Conservation (phyloP, 2,113 vertebrate species). For the Mixornis gularis region DNA sequence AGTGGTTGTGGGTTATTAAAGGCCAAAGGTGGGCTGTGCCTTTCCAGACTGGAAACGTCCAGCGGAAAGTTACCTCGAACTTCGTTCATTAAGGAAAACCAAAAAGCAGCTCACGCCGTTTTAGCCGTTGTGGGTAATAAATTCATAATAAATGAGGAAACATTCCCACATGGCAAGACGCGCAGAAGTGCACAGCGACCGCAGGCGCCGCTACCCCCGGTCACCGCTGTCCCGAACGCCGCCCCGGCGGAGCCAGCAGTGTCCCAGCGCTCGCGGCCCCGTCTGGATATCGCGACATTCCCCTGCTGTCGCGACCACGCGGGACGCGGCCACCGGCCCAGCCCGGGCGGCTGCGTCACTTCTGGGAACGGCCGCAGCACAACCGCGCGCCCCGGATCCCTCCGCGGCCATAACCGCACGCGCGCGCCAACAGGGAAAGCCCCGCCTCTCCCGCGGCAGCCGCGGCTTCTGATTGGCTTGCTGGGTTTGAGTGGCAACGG, state of each 20-base stretch:
- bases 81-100: fast-evolving
- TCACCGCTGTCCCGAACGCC: no score
- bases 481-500: background rate
- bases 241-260: no score
- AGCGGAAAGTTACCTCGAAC: no score
- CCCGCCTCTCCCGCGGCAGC: background rate
- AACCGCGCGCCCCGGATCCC: background rate
- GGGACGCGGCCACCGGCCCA: fast-evolving
- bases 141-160: fast-evolving
- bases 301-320: no score
- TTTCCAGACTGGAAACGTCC: no score
- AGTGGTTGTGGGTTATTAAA: fast-evolving
- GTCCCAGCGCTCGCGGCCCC: background rate
- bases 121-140: fast-evolving
- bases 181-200: background rate
- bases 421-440: fast-evolving
- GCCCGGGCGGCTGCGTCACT: background rate
- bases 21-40: fast-evolving
- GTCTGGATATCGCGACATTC: background rate
- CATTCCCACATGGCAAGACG: fast-evolving
- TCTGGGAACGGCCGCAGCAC: background rate
- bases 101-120: fast-evolving
- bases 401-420: fast-evolving
- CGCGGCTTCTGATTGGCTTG: background rate
- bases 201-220: fast-evolving